phyloP scores from a whole-genome alignment of 64 coral and sea anemone genomes.

The Orbicella faveolata region DNA sequence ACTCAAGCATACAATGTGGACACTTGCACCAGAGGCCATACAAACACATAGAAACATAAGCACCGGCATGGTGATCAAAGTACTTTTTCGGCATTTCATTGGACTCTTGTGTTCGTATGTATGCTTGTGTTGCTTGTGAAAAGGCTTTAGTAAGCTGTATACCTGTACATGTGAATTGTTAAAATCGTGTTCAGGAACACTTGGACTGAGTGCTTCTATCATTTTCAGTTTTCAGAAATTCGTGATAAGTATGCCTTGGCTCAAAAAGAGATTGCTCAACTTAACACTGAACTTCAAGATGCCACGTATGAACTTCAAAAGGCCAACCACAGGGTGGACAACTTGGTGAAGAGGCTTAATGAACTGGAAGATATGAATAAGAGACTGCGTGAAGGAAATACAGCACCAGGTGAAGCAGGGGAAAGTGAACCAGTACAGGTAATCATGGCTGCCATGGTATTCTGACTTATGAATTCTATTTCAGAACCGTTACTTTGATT shows the following conservation, averaged over 20 bases:
- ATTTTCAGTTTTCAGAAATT: conserved; percentile 93
- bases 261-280: conserved; percentile 82
- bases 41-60: no score
- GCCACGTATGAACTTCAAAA: conserved; percentile 95
- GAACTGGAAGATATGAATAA: conserved; percentile 59
- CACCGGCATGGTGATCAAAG: no score
- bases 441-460: background rate
- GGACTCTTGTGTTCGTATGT: no score
- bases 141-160: no score
- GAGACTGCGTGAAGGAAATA: conserved; percentile 61
- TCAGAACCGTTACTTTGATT: no score
- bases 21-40: no score
- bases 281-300: conserved; percentile 96
- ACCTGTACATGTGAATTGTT: no score
- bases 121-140: no score
- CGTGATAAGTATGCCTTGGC: conserved; percentile 91
- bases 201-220: background rate
- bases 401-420: conserved; percentile 32
- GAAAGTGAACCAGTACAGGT: conserved; percentile 13
- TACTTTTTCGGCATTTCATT: no score
- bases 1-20: no score
- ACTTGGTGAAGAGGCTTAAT: conserved; percentile 86
- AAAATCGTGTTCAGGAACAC: no score
- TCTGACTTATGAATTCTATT: no score
- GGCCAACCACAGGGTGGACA: conserved; percentile 91